phyloP scores from a whole-genome alignment of 2,113 vertebrate species.

The Salvelinus namaycush region DNA sequence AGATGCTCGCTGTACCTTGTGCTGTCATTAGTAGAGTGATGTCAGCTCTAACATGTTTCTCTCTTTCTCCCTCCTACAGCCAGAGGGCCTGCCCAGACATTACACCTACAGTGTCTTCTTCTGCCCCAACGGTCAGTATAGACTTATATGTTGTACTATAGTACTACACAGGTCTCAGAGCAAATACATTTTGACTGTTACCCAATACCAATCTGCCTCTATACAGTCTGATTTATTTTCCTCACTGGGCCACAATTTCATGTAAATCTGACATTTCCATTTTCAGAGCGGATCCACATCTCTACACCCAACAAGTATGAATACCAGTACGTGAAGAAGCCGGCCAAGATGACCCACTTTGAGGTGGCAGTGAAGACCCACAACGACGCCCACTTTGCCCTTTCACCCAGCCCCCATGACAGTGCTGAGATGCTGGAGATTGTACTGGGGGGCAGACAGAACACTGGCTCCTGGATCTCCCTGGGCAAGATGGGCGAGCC shows the following conservation, averaged over 20 bases:
- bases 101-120: slow-evolving; percentile 95
- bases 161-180: too few species aligned
- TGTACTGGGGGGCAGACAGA: slow-evolving; percentile 87
- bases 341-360: slow-evolving; percentile 80
- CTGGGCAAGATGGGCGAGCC: slow-evolving; percentile 87
- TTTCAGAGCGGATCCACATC: slow-evolving; percentile 92
- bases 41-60: slow-evolving; percentile 4
- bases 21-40: neutral
- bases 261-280: slow-evolving; percentile 10
- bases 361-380: slow-evolving; percentile 87
- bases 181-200: too few species aligned
- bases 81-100: slow-evolving; percentile 85
- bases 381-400: slow-evolving; percentile 85
- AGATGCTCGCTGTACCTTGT: neutral
- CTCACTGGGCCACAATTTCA: too few species aligned
- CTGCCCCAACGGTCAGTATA: slow-evolving; percentile 86
- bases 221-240: too few species aligned
- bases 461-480: slow-evolving; percentile 87
- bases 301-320: slow-evolving; percentile 95
- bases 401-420: slow-evolving; percentile 86
- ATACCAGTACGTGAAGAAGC: slow-evolving; percentile 91
- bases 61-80: slow-evolving; percentile 66
- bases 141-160: neutral
- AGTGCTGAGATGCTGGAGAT: slow-evolving; percentile 86
- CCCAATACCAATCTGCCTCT: too few species aligned